A percentile compares a stretch with the other conserved stretches of the same genome.
phyloP scores from a whole-genome alignment of 2,113 vertebrate genomes.

The Lophius piscatorius region DNA sequence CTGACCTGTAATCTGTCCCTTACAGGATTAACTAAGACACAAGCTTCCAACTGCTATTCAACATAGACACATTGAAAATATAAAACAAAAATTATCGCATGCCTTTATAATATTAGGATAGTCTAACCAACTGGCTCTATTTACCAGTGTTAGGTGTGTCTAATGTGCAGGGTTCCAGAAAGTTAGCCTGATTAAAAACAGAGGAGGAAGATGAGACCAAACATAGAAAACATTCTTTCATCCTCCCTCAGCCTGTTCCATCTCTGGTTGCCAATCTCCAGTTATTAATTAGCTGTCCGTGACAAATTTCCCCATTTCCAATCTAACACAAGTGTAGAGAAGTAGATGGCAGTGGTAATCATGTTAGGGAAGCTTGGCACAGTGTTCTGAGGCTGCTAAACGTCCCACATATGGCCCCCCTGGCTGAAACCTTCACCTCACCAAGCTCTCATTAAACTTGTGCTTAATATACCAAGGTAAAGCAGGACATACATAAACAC shows the following conservation, averaged over 20 bases:
- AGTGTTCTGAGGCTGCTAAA: slow-evolving; percentile 95
- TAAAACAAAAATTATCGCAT: slow-evolving; percentile 29
- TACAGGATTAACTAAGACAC: slow-evolving; percentile 67
- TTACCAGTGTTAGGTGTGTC: background rate
- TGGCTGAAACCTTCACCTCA: slow-evolving; percentile 91
- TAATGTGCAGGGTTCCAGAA: slow-evolving; percentile 22
- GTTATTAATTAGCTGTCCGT: slow-evolving; percentile 72
- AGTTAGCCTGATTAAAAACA: slow-evolving; percentile 28
- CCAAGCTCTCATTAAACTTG: slow-evolving; percentile 83
- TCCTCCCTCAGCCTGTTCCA: slow-evolving; percentile 44
- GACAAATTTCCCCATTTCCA: slow-evolving; percentile 61
- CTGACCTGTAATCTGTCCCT: slow-evolving; percentile 76
- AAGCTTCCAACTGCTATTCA: slow-evolving; percentile 41
- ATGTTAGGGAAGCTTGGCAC: slow-evolving; percentile 94
- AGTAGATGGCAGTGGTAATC: slow-evolving; percentile 90
- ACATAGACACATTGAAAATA: slow-evolving; percentile 36
- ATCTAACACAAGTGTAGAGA: slow-evolving; percentile 78
- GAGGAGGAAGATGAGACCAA: slow-evolving; percentile 35
- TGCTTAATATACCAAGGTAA: slow-evolving; percentile 83
- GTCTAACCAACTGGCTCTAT: background rate
- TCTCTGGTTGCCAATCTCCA: slow-evolving; percentile 62
- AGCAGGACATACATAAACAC: slow-evolving; percentile 39
- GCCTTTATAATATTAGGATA: background rate
- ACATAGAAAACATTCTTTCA: slow-evolving; percentile 33
- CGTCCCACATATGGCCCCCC: slow-evolving; percentile 96